phyloP scores from a whole-genome alignment of 2,888 invertebrate species.

The Pheosia tremula region DNA sequence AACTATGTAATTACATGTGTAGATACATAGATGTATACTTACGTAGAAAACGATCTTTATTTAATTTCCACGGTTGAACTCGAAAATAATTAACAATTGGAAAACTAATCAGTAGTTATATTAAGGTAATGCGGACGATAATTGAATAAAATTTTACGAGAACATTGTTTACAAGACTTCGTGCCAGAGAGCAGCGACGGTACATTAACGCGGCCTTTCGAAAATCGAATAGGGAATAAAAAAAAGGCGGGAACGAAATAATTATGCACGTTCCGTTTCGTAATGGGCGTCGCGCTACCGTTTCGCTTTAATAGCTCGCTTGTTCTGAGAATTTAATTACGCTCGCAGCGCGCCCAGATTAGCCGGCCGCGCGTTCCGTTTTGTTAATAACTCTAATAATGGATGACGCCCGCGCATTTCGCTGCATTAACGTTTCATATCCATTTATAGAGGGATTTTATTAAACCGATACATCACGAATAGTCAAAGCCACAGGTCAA shows the following conservation, averaged over 20 bases:
- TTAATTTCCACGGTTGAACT: slow-evolving; percentile 30
- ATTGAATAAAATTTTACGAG: slow-evolving; percentile 81
- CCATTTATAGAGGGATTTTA: slow-evolving; percentile 49
- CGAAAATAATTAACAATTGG: slow-evolving; percentile 61
- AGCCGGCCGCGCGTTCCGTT: slow-evolving; percentile 75
- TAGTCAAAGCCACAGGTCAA: slow-evolving; percentile 22
- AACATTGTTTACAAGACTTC: slow-evolving; percentile 79
- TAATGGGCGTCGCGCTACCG: slow-evolving; percentile 83
- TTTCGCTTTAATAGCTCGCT: slow-evolving; percentile 82
- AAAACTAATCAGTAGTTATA: slow-evolving; percentile 68
- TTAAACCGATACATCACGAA: slow-evolving; percentile 45
- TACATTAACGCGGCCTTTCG: slow-evolving; percentile 76
- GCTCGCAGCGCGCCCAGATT: slow-evolving; percentile 75
- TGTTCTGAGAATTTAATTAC: slow-evolving; percentile 84
- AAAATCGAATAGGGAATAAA: slow-evolving; percentile 75
- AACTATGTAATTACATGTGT: neutral
- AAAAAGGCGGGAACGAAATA: slow-evolving; percentile 83
- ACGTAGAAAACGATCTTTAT: neutral
- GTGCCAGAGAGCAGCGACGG: slow-evolving; percentile 75
- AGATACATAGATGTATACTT: neutral
- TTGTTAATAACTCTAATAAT: slow-evolving; percentile 82
- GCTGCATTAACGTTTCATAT: slow-evolving; percentile 54
- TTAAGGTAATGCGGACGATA: slow-evolving; percentile 64
- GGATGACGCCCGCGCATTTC: slow-evolving; percentile 71
- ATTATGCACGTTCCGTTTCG: slow-evolving; percentile 83